Conservation (phyloP, 2,888 invertebrate genomes). For the Crioceris asparagi region DNA sequence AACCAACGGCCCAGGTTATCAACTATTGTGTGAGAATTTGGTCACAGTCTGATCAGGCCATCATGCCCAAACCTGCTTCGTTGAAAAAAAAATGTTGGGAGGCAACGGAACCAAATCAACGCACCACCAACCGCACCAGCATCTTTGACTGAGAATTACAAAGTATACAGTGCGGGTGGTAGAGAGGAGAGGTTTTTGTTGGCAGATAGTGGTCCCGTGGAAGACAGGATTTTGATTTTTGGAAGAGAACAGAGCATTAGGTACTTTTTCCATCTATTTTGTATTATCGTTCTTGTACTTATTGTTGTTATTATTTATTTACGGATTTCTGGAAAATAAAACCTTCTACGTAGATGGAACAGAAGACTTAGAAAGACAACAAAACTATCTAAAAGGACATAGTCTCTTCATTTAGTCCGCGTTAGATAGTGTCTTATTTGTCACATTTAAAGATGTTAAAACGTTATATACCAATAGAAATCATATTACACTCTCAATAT, state of each 20-base stretch:
- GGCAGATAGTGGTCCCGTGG: conserved; percentile 3
- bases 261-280: neutral
- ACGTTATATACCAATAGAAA: too few species aligned
- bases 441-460: too few species aligned
- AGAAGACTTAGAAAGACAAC: too few species aligned
- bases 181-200: conserved; percentile 5
- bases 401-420: too few species aligned
- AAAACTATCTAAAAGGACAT: too few species aligned
- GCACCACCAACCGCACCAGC: conserved; percentile 2
- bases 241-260: neutral
- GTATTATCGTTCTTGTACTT: too few species aligned
- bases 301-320: too few species aligned
- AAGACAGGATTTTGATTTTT: conserved; percentile 3
- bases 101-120: conserved; percentile 2
- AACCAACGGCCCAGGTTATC: conserved; percentile 5
- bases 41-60: conserved; percentile 2
- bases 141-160: conserved; percentile 4
- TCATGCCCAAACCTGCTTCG: too few species aligned
- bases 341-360: too few species aligned
- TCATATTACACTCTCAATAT: too few species aligned
- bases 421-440: too few species aligned
- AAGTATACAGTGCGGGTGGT: neutral
- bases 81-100: neutral
- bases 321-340: too few species aligned
- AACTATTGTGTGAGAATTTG: conserved; percentile 3